phyloP scores from a whole-genome alignment of 2,113 vertebrate species.

The Phyllopteryx taeniolatus region DNA sequence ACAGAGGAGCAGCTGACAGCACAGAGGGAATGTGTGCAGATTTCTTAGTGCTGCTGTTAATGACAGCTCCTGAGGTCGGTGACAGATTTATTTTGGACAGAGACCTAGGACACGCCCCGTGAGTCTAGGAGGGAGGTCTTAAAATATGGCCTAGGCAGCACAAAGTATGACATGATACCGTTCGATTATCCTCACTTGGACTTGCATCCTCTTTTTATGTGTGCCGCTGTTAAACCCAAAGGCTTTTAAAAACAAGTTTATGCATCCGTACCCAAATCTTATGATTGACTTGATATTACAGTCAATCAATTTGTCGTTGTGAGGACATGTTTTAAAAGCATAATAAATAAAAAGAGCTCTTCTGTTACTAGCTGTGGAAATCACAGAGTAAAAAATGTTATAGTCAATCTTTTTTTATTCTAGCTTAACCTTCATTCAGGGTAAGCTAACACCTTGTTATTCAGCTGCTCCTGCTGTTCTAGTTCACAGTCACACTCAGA shows the following conservation, averaged over 20 bases:
- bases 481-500: slow-evolving; percentile 31
- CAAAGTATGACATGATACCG: background rate
- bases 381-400: background rate
- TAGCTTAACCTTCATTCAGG: too few species aligned
- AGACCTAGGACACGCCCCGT: slow-evolving; percentile 15
- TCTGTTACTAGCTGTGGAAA: too few species aligned
- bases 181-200: background rate
- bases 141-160: slow-evolving; percentile 15
- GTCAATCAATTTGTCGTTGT: too few species aligned
- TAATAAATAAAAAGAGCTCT: too few species aligned
- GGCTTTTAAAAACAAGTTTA: background rate
- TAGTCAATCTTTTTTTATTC: slow-evolving; percentile 52
- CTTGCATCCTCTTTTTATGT: background rate
- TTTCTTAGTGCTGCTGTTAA: slow-evolving; percentile 44
- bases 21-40: slow-evolving; percentile 55
- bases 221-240: background rate
- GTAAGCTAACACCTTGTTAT: slow-evolving; percentile 15
- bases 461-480: slow-evolving; percentile 41
- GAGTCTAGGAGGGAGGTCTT: slow-evolving; percentile 12
- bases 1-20: slow-evolving; percentile 16
- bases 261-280: too few species aligned
- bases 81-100: slow-evolving; percentile 66
- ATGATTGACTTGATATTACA: too few species aligned
- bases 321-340: too few species aligned
- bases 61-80: slow-evolving; percentile 37